Evolutionary conservation across 2,888 invertebrate genomes (phyloP), one percentile per base, ranked within the genome.

Genomic region (Petrophora chlorosata): DNA sequence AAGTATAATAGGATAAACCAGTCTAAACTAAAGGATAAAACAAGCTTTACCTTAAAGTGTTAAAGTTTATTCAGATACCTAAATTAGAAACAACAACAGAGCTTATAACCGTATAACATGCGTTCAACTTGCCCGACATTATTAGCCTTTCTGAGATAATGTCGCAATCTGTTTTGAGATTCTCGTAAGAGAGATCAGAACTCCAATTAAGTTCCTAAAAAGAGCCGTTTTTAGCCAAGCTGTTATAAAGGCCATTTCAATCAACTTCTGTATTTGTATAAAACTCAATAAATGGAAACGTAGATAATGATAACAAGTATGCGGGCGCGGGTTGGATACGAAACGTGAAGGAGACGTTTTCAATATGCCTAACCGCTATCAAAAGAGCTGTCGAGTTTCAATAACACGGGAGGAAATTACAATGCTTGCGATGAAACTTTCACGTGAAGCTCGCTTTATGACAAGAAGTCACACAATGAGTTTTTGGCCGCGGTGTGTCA

Each of bases 401-500:
- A 80, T 79, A 73, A 68, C 70, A 74, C 65, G 66, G 62, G 67
- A 69, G 72, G 71, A 78, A 82, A 80, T 84, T 79, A 82, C 74
- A 78, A 71, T 67, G 70, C 67, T 68, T 64, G 63, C 61, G 65
- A 67, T 69, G 65, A 73, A 75, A 80, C 58, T 80, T 78, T 76
- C 69, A 73, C 74, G 73, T 70, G 66, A 65, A 77, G 68, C 69
- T 67, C 62, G 74, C 65, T 80, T 78, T 81, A 72, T 80, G 77
- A 74, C 80, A 79, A 80, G 80, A 79, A 77, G 78, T 76, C 72
- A 70, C 78, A 85, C 85, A 87, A 85, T 86, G 82, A 81, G 82
- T 79, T 86, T 85, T 83, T 77, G 81, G 82, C 70, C 76, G 75
- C 76, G 63, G 74, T 68, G 64, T 77, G 79, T 78, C 80, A 78